Evolutionary conservation across 1,140 invertebrate genomes (phyloP), one percentile per base, ranked within the genome.

Genomic region (Notospermus geniculatus): DNA sequence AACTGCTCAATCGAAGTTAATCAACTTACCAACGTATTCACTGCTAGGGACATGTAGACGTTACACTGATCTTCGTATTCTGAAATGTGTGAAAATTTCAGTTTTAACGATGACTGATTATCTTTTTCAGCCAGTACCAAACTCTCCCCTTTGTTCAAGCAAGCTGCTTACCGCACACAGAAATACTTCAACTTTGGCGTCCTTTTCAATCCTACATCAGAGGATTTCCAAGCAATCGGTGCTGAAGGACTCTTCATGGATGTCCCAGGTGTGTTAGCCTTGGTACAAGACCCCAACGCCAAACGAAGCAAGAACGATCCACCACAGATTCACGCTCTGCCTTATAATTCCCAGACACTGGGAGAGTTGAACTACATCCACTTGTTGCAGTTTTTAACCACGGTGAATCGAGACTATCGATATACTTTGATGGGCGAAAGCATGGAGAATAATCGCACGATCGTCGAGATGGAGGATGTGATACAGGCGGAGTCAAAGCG

Each of bases 391-490:
- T 75, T 70, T 41, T 46, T 75, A n/a, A 70, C 73, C 50, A 59
- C 63, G 1, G 56, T 73, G 1, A 75, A 75, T 53, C 55, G 62
- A n/a, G 53, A 71, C 39, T 75, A 67, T 55, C 58, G 73, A 25
- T 59, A 73, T 58, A 53, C 54, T 17, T 60, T 75, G 36, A 68
- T 69, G 0, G 70, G 68, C 1, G 59, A 66, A 23, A 69, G 68
- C 46, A 56, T 63, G 60, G 64, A 67, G 9, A 19, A 64, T 30
- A 25, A 59, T 13, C 64, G 67, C 59, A 56, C 56, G 27, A 53
- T 64, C 9, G 67, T 66, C 2, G 66, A 72, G 46, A 75, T 75
- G 73, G 52, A 46, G 19, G 73, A 75, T 45, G 50, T 75, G n/a
- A 27, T 72, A 22, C 54, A 69, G 29, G 71, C 68, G 11, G 71